Evolutionary conservation across 2,797 vertebrate species (phyloP).

Genomic region (Nyctalus aviator): DNA sequence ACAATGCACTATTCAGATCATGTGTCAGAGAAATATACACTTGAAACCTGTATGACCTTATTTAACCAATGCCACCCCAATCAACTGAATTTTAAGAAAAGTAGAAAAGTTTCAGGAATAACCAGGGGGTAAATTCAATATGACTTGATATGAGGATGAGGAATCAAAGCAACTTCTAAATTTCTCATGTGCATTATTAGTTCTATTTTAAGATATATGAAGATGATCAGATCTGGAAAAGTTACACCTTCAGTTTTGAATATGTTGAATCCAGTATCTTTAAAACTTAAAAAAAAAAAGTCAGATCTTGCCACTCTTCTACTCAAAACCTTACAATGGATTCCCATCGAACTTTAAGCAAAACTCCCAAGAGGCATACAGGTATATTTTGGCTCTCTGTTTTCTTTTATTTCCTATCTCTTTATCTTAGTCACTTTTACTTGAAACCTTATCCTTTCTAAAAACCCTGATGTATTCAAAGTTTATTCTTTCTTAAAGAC

Average conservation of each 20-base stretch:
- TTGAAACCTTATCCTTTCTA: background rate
- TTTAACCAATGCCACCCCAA: no score
- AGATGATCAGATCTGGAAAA: background rate
- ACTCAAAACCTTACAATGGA: background rate
- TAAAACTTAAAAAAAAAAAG: background rate
- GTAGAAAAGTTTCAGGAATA: background rate
- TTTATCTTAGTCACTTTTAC: background rate
- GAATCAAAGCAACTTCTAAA: background rate
- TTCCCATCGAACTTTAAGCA: background rate
- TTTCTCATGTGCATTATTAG: background rate
- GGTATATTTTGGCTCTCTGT: background rate
- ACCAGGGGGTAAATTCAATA: background rate
- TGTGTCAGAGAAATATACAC: background rate
- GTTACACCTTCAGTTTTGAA: background rate
- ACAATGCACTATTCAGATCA: background rate
- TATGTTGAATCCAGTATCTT: background rate
- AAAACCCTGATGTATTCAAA: background rate
- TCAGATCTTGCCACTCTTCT: background rate
- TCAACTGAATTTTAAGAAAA: background rate
- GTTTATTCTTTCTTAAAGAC: background rate
- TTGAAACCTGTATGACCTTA: background rate
- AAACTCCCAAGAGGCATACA: background rate
- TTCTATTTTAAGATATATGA: background rate
- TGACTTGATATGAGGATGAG: background rate
- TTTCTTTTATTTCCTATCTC: background rate